A percentile compares a stretch with the other conserved stretches of the same genome.
These are phyloP conservation scores for Stenodera caucasica DNA, from an alignment of 2,888 invertebrate species.

Conservation along the genomic window DNA sequence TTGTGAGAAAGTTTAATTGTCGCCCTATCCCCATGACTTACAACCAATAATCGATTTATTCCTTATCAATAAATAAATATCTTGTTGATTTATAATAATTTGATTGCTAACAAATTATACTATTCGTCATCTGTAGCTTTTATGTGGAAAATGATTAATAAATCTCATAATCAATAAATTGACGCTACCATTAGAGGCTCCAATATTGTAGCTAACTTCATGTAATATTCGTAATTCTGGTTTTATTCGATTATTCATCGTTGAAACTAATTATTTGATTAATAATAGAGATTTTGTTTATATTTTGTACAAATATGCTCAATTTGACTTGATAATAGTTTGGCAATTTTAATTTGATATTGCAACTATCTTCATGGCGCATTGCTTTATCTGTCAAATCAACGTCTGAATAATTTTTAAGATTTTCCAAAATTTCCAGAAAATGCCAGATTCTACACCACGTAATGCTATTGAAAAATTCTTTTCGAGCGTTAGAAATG, in stretches of 20 bases:
- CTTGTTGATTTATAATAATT: too few relatives aligned
- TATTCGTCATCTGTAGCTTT: too few relatives aligned
- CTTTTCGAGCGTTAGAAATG: slow-evolving; percentile 58
- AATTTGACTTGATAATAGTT: too few relatives aligned
- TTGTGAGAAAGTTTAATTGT: neutral
- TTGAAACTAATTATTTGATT: neutral
- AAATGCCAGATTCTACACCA: slow-evolving; percentile 38
- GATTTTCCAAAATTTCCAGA: slow-evolving; percentile 2
- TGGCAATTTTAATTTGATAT: neutral
- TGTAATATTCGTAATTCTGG: neutral
- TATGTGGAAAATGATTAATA: too few relatives aligned
- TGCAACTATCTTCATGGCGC: neutral
- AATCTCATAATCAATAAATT: too few relatives aligned
- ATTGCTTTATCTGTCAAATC: neutral
- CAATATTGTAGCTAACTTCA: neutral
- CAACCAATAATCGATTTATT: too few relatives aligned
- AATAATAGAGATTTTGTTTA: neutral
- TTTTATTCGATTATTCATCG: neutral
- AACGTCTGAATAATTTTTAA: neutral
- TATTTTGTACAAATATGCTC: neutral
- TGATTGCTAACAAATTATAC: too few relatives aligned
- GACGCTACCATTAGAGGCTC: neutral
- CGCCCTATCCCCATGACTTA: neutral
- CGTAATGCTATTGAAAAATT: slow-evolving; percentile 61
- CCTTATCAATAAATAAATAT: too few relatives aligned